Percentiles rank a stretch among this genome's conserved stretches.
These are phyloP conservation scores for Myrmecobius fasciatus DNA, from an alignment of 2,113 vertebrate species.

Conservation along the genomic window DNA sequence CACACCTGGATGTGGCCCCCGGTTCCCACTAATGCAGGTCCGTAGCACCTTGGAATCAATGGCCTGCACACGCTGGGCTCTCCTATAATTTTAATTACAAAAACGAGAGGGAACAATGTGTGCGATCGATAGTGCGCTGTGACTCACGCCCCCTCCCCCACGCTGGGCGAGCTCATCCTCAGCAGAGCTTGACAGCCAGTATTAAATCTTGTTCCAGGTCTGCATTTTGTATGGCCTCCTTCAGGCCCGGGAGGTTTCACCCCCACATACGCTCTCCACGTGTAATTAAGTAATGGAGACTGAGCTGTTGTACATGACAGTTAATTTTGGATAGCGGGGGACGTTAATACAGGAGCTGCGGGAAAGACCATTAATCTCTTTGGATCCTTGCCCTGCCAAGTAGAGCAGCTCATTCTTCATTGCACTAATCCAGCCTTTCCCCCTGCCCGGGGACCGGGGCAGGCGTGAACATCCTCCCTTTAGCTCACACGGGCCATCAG, in stretches of 20 bases:
- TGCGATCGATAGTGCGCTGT: neutral
- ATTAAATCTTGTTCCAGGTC: slow-evolving; percentile 54
- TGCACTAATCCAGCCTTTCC: neutral
- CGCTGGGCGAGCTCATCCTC: neutral
- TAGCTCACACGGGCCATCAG: neutral
- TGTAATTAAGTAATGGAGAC: slow-evolving; percentile 81
- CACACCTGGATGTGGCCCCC: slow-evolving; percentile 1
- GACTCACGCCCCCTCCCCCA: neutral
- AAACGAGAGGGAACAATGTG: slow-evolving; percentile 8
- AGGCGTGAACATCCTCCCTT: neutral
- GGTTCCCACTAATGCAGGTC: slow-evolving; percentile 42
- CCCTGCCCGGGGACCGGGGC: neutral
- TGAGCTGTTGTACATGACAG: slow-evolving; percentile 82
- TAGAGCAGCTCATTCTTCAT: slow-evolving; percentile 72
- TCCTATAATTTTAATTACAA: slow-evolving; percentile 29
- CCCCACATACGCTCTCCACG: slow-evolving; percentile 73
- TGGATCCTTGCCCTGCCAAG: slow-evolving; percentile 65
- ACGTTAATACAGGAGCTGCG: slow-evolving; percentile 62
- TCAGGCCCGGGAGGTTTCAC: slow-evolving; percentile 73
- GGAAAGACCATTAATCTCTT: slow-evolving; percentile 80
- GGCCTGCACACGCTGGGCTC: neutral
- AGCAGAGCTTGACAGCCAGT: slow-evolving; percentile 25
- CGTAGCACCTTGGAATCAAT: slow-evolving; percentile 24
- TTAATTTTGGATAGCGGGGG: slow-evolving; percentile 77
- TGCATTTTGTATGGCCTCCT: slow-evolving; percentile 54